phyloP scores from a whole-genome alignment of 2,113 vertebrate species.

The Corvus moneduloides region DNA sequence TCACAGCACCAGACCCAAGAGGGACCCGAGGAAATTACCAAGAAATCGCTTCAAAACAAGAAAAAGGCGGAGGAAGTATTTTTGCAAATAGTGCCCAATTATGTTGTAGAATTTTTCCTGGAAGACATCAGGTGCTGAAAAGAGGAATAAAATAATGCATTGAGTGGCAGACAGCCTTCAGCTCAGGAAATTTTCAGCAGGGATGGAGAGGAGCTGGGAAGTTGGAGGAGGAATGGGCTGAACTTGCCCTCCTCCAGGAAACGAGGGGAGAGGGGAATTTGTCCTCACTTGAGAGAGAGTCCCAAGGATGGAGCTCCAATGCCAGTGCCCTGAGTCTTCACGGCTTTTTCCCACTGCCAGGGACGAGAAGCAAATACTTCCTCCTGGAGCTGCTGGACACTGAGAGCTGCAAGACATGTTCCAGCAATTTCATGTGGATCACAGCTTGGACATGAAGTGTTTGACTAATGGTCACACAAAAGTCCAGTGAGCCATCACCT shows the following conservation, averaged over 20 bases:
- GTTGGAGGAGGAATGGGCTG: not conserved
- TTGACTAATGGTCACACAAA: not conserved
- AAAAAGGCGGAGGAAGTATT: not conserved
- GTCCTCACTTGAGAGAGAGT: not conserved
- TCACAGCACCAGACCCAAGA: not conserved
- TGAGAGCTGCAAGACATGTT: not conserved
- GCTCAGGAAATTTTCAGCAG: not conserved
- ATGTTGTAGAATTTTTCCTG: not conserved
- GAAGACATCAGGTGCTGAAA: not conserved
- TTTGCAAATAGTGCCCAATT: not conserved
- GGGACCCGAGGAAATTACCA: not conserved
- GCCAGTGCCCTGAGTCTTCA: not conserved
- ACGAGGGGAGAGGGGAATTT: not conserved
- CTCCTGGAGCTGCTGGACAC: not conserved
- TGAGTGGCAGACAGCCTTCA: not conserved
- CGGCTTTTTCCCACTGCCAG: not conserved
- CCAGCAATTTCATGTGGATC: not conserved
- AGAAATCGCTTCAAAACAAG: not conserved
- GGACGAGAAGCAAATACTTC: not conserved
- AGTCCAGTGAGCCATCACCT: not conserved
- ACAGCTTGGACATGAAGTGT: not conserved
- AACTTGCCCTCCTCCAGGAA: not conserved
- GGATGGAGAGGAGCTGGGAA: not conserved
- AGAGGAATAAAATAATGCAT: not conserved
- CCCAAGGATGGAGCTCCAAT: not conserved